Base-by-base conservation (phyloP, 2,888 invertebrate genomes). In the Chrysolina americana region DNA sequence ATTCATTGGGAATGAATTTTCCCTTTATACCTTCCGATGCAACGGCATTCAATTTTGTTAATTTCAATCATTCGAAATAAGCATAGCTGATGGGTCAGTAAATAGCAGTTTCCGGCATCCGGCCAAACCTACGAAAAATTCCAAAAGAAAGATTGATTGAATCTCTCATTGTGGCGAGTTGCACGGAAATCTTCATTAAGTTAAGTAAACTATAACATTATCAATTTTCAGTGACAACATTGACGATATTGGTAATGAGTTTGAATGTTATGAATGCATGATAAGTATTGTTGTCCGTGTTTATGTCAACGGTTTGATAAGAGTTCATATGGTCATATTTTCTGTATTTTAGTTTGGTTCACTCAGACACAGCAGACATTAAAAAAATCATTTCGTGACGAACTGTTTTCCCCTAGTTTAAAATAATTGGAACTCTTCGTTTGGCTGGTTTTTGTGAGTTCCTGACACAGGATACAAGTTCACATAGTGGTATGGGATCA, bases 71-170 rank as follows among this genome's bases (percentile, higher is more conserved):
- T n/a, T 59, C n/a, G 10, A 36, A 59, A n/a, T 59, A 59, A n/a
- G 59, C 59, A 36, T n/a, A 8, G 47, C n/a, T 44, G 47, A 47
- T 47, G 47, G 59, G 15, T 11, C 13, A 19, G 21, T 59, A 28
- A 36, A 28, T 5, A 13, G 23, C 28, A 36, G 28, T 59, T 59
- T 59, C 59, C 59, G 59, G 59, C 36, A 59, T 59, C 59, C 59
- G 59, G 59, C 23, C 59, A 59, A 59, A 17, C 59, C 59, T 59
- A 59, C 23, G 28, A 59, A 59, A 15, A 5, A n/a, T 59, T 59
- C 23, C n/a, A 23, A 59, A 28, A 59, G 59, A 36, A 36, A 59
- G 15, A 59, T 59, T 28, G 13, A 59, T 36, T 59, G 28, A 28
- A 59, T 28, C 36, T 23, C 0, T 23, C 28, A 28, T 28, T 59